Evolutionary conservation across 92 coral and sea anemone species (phyloP).

Genomic region (Palythoa grandis): DNA sequence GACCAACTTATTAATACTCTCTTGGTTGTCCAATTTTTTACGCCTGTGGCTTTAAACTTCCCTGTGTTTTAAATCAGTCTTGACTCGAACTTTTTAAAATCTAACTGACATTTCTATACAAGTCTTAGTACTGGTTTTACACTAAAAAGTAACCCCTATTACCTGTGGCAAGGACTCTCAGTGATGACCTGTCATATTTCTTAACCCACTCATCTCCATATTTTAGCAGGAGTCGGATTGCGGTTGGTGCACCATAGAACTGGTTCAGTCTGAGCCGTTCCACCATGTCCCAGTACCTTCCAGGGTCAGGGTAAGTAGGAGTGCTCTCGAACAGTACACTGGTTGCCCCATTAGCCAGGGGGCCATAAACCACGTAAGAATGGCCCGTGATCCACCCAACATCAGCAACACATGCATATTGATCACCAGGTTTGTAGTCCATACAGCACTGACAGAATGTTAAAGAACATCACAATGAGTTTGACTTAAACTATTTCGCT

Average conservation of each 20-base stretch:
- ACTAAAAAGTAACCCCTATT: not conserved
- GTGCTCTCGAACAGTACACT: conserved; percentile 93
- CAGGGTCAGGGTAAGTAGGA: conserved; percentile 99
- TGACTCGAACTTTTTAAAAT: no score
- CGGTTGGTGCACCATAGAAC: conserved; percentile 96
- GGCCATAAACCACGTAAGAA: conserved; percentile 96
- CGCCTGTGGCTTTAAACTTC: no score
- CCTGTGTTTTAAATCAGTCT: no score
- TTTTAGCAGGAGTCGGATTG: conserved; percentile 81
- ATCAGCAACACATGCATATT: conserved; percentile 96
- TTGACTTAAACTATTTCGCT: not conserved
- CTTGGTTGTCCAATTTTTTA: no score
- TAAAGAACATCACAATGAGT: not conserved
- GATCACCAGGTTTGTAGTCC: conserved; percentile 90
- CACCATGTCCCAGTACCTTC: conserved; percentile 99
- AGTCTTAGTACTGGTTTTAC: no score
- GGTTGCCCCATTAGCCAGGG: conserved; percentile 95
- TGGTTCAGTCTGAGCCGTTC: conserved; percentile 85
- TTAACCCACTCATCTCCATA: conserved; percentile 85
- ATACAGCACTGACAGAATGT: conserved; percentile 74
- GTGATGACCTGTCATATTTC: conserved; percentile 93
- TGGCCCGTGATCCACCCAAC: conserved; percentile 99
- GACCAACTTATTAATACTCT: no score
- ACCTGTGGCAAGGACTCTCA: conserved; percentile 95
- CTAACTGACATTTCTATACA: not conserved